Evolutionary conservation across 2,888 invertebrate genomes (phyloP).

Genomic region (Gymnosoma rotundatum): DNA sequence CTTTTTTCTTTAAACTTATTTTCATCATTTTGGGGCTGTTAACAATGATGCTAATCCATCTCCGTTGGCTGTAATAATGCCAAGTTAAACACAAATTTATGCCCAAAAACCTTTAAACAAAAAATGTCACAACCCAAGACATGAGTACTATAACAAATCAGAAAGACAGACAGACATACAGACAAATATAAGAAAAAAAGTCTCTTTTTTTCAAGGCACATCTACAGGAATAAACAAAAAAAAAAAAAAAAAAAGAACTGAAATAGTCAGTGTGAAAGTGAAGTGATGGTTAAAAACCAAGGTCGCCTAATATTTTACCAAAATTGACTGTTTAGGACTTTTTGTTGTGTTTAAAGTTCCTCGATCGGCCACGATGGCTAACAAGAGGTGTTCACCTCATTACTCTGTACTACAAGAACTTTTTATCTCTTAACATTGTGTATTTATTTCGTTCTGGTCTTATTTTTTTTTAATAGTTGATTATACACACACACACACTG

Average conservation of each 20-base stretch:
- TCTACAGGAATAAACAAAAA: background rate
- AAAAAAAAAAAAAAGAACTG: background rate
- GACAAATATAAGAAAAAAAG: background rate
- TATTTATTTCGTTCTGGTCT: slow-evolving; percentile 1
- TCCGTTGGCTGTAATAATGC: slow-evolving; percentile 73
- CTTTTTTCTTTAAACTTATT: background rate
- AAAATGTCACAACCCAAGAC: slow-evolving; percentile 69
- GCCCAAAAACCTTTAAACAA: slow-evolving; percentile 64
- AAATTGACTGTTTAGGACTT: slow-evolving; percentile 55
- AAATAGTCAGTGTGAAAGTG: slow-evolving; percentile 69
- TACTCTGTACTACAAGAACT: slow-evolving; percentile 61
- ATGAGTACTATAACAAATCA: slow-evolving; percentile 52
- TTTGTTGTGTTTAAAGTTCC: slow-evolving; percentile 1
- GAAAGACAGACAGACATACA: background rate
- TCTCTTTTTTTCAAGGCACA: background rate
- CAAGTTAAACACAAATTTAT: slow-evolving; percentile 71
- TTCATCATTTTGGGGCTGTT: slow-evolving; percentile 63
- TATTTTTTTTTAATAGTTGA: background rate
- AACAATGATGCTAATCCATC: slow-evolving; percentile 82
- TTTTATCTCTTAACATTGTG: background rate
- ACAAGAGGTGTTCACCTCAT: slow-evolving; percentile 69
- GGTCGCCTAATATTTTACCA: slow-evolving; percentile 66
- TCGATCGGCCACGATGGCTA: slow-evolving; percentile 6
- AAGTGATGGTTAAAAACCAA: slow-evolving; percentile 62
- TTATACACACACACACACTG: no score